Conservation (phyloP, 2,888 invertebrate species). For the Aporophyla lueneburgensis region DNA sequence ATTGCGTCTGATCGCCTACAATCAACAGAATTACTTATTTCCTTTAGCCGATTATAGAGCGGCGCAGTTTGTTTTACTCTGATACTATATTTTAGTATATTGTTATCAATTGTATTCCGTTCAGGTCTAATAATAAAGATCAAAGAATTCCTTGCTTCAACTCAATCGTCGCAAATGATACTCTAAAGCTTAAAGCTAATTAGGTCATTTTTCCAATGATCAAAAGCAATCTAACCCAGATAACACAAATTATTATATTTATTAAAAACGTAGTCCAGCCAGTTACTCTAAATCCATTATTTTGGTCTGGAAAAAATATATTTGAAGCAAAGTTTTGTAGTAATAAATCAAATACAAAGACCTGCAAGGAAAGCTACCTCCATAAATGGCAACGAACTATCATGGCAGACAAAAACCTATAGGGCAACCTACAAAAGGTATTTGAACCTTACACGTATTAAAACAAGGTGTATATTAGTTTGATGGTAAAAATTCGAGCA, state of each 20-base stretch:
- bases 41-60: conserved; percentile 29
- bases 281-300: conserved; percentile 57
- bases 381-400: conserved; percentile 72
- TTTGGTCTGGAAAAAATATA: conserved; percentile 41
- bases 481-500: conserved; percentile 75
- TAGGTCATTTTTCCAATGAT: conserved; percentile 37
- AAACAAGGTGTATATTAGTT: conserved; percentile 73
- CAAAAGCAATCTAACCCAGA: conserved; percentile 31
- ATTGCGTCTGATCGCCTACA: conserved; percentile 30
- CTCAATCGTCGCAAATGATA: conserved; percentile 20
- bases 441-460: conserved; percentile 64
- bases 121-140: conserved; percentile 6
- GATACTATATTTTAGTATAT: not conserved
- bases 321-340: conserved; percentile 49
- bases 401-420: conserved; percentile 67
- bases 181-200: conserved; percentile 16
- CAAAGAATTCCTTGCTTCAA: not conserved
- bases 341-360: conserved; percentile 75
- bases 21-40: conserved; percentile 39
- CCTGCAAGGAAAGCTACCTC: conserved; percentile 79
- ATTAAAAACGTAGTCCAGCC: conserved; percentile 28
- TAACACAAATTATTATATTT: conserved; percentile 42
- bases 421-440: conserved; percentile 31
- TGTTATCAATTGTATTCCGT: not conserved
- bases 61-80: conserved; percentile 13